Base-by-base conservation (phyloP, 2,888 invertebrate species). In the Coenonympha glycerion region DNA sequence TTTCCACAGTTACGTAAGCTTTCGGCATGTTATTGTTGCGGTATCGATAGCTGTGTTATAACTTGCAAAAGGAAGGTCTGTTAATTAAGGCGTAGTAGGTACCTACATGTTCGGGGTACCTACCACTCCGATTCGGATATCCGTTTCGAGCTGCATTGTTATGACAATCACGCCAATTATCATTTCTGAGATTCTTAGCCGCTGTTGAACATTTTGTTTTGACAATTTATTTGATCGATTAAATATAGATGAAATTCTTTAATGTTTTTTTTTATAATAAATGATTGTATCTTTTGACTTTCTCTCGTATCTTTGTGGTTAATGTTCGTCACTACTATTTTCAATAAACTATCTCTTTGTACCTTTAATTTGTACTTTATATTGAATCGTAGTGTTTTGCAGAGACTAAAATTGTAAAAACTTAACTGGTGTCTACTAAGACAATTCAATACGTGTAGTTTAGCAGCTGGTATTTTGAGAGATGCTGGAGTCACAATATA, bases 1-100 rank as follows among this genome's bases (percentile, higher is more conserved):
- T 86, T 86, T 86, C 86, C 73, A 81, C 63, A 65, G 68, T 85
- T 83, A 74, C 67, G 66, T 72, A 75, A 75, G 58, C 66, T 61
- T 72, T 69, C 65, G 66, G 68, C 69, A 66, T 65, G 68, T 71
- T 59, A 68, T 69, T 71, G 71, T 69, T 66, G 59, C 57, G 50
- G 54, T 61, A 61, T 63, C 65, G 61, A 67, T 63, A 63, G 65
- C 64, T 62, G 61, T 63, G 58, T 54, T 57, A 64, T 65, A 65
- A 63, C 52, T 63, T 58, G 60, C 60, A 58, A 73, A 75, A 76
- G 71, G 74, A 75, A 73, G 69, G 70, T 64, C 60, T 53, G 68
- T 73, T 82, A 80, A 80, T 81, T 79, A 75, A 65, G 58, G 64
- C 66, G 76, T 56, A 48, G 79, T 49, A 53, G 50, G 53, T n/a